Base-by-base conservation (phyloP, 2,113 vertebrate genomes). In the Ramphastos sulfuratus region DNA sequence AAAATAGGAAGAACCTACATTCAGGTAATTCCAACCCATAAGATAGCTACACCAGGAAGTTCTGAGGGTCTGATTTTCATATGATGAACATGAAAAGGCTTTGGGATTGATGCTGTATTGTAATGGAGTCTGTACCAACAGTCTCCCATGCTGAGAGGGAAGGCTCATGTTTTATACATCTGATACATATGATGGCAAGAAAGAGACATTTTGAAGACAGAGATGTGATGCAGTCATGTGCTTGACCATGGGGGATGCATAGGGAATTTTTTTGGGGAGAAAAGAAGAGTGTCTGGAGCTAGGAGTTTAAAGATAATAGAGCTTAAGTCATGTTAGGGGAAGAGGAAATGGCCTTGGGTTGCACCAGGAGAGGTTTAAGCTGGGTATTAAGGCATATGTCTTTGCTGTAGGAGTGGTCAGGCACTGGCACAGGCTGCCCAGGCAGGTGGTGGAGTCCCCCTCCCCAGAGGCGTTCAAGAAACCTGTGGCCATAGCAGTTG, bases 101-200 rank as follows among this genome's bases (percentile, higher is more conserved):
- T 74, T 83, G 76, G 52, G 81, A 72, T 58, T 74, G 76, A 74
- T 50, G 48, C 58, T 80, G 37, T 71, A 88, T 81, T 93, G 69
- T 94, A 90, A 81, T 44, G 54, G 69, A 92, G 61, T 74, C 80
- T 90, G 76, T 90, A 74, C 37, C 87, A 82, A 70, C 31, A 83
- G 58, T 48, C 64, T 96, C 54, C 73, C 88, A 87, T 88, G 76
- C 64, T 94, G 93, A 83, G 93, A 91, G 63, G 27, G 50, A 87
- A 94, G 82, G 59, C 33, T 95, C 61, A 67, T 90, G 88, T 90
- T 94, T 91, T 96, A 94, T 81, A 75, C 65, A 93, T 94, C 60
- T 74, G 76, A 83, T 78, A 85, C 61, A 54, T 55, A 44, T 0
- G 1, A 60, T 27, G 33, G 74, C 63, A 92, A 37, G 56, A 83